Conservation (phyloP, 1,140 invertebrate genomes). For the Rhyzopertha dominica region DNA sequence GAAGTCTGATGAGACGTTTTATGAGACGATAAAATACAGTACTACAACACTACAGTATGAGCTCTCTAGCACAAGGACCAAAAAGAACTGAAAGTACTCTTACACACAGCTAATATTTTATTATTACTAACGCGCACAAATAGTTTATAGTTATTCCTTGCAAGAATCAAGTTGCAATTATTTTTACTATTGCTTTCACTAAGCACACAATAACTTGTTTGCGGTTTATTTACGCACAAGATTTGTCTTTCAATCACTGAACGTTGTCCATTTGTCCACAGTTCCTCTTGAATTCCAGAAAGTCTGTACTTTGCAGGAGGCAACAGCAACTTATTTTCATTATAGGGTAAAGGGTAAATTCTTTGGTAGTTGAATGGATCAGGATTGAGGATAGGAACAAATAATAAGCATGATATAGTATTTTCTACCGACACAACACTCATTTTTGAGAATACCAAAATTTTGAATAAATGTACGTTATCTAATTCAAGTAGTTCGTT, state of each 20-base stretch:
- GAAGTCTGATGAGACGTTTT: too few species aligned
- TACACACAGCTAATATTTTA: background rate
- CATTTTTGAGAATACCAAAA: background rate
- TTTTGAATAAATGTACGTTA: background rate
- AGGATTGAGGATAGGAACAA: background rate
- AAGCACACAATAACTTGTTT: too few species aligned
- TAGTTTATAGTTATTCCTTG: background rate
- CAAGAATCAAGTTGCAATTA: background rate
- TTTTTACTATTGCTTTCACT: too few species aligned
- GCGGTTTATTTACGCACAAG: too few species aligned
- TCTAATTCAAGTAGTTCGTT: conserved; percentile 2
- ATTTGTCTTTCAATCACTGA: too few species aligned
- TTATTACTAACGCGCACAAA: background rate
- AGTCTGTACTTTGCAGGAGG: background rate
- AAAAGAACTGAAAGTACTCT: too few species aligned
- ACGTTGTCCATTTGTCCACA: too few species aligned
- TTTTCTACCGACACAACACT: background rate
- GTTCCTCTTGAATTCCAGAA: too few species aligned
- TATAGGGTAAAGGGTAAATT: conserved; percentile 2
- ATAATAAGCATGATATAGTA: conserved; percentile 3
- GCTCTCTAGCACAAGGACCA: too few species aligned
- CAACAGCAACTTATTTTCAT: background rate
- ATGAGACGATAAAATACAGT: too few species aligned
- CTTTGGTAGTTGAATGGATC: background rate
- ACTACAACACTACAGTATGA: too few species aligned